Percentiles rank a stretch among this genome's conserved stretches.
Conservation (phyloP, 1,140 invertebrate species). For the Streblospio benedicti region DNA sequence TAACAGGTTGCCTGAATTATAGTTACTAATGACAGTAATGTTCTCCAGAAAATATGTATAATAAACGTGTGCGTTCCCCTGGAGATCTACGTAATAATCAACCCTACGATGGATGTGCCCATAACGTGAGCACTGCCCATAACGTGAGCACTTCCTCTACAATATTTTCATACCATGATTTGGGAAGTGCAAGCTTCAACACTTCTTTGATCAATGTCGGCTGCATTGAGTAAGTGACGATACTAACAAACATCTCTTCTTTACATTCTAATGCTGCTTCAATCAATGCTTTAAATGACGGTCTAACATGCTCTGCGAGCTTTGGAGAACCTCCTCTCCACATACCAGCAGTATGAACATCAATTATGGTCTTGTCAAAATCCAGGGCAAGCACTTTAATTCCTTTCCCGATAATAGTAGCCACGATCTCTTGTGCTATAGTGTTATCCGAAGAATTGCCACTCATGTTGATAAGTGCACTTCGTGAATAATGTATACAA, state of each 20-base stretch:
- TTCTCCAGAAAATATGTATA: too few relatives aligned
- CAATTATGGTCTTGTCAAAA: slow-evolving; percentile 42
- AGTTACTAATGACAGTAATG: too few relatives aligned
- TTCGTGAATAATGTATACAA: too few relatives aligned
- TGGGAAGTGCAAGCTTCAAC: slow-evolving; percentile 29
- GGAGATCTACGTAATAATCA: too few relatives aligned
- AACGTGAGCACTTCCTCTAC: too few relatives aligned
- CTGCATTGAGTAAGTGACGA: slow-evolving; percentile 41
- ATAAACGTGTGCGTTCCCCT: too few relatives aligned
- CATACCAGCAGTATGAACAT: slow-evolving; percentile 39
- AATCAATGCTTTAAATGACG: slow-evolving; percentile 38
- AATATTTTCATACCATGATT: too few relatives aligned
- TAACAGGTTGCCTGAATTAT: too few relatives aligned
- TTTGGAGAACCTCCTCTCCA: slow-evolving; percentile 37
- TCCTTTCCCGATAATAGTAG: slow-evolving; percentile 18
- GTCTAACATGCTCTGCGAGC: slow-evolving; percentile 32
- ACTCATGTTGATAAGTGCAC: too few relatives aligned
- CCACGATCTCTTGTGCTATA: not conserved
- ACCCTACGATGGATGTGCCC: too few relatives aligned
- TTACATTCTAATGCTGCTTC: slow-evolving; percentile 24
- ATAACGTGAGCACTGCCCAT: too few relatives aligned
- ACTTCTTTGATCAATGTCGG: slow-evolving; percentile 39
- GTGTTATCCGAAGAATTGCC: too few relatives aligned
- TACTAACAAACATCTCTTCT: slow-evolving; percentile 29
- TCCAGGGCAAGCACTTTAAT: slow-evolving; percentile 41